Evolutionary conservation across 2,113 vertebrate species (phyloP), one percentile per base, ranked within the genome.

Genomic region (Abramis brama): DNA sequence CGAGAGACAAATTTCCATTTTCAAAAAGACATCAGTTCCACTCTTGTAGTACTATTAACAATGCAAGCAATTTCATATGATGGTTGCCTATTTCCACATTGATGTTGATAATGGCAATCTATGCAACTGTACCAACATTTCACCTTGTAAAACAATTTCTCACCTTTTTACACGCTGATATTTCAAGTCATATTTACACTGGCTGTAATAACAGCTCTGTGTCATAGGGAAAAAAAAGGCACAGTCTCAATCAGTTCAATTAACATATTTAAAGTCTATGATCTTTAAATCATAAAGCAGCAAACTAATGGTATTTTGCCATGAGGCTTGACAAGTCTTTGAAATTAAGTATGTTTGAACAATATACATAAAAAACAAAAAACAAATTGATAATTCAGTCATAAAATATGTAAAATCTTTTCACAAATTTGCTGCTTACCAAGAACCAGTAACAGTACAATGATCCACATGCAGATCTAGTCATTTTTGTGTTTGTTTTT

Each of bases 181-280:
- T 45, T 8, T 64, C 77, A 60, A 43, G 23, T 43, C 52, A 79
- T 79, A 79, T 60, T 79, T 79, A 60, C 57, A 79, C 57, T 45
- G 19, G 57, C 57, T 47, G 79, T 81, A 30, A 45, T 6, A 47
- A 81, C 39, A 81, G 79, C 79, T 66, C 21, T 45, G 57, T 62
- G 77, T 79, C 57, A 81, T 12, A 66, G 17, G n/a, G 19, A 3
- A 64, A 66, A 78, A 27, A 27, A 80, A 80, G 79, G 59, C 79
- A 81, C 59, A 47, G n/a, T 81, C 36, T 45, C 4, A 43, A 8
- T 43, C 13, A 15, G 47, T 60, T 59, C 33, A 79, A 43, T 79
- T 1, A 60, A 79, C 33, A 25, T 15, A 45, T 43, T 79, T 59
- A 39, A 36, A 12, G 2, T 50, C 12, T 11, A 59, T 45, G 23